Evolutionary conservation across 2,797 vertebrate genomes (phyloP).

Genomic region (Lithobates sylvaticus): DNA sequence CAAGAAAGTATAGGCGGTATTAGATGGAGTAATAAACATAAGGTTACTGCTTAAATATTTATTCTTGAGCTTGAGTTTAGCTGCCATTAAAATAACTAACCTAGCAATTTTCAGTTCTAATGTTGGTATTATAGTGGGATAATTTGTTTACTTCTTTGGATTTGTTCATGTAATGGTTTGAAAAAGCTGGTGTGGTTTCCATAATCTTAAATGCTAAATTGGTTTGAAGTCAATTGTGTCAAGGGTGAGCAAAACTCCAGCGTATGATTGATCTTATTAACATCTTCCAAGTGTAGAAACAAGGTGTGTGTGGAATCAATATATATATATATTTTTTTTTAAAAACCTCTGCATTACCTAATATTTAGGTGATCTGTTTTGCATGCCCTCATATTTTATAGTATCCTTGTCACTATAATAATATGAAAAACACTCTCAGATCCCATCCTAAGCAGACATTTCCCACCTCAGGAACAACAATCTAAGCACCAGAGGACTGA

Average conservation of each 20-base stretch:
- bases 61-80: background rate
- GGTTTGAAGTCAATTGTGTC: slow-evolving; percentile 25
- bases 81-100: slow-evolving; percentile 25
- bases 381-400: too few species aligned
- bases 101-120: background rate
- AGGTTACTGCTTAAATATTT: slow-evolving; percentile 13
- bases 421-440: too few species aligned
- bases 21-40: background rate
- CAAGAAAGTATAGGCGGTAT: background rate
- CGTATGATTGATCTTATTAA: background rate
- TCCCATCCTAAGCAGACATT: too few species aligned
- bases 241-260: background rate
- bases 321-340: too few species aligned
- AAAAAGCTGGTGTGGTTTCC: slow-evolving; percentile 33
- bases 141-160: slow-evolving; percentile 24
- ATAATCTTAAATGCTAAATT: slow-evolving; percentile 17
- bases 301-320: too few species aligned
- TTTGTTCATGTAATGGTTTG: slow-evolving; percentile 20
- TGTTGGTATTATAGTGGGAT: background rate
- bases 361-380: too few species aligned
- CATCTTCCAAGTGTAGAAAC: too few species aligned
- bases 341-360: too few species aligned
- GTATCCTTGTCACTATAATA: too few species aligned
- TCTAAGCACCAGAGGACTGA: too few species aligned
- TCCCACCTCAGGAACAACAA: too few species aligned